Percentiles rank a stretch among this genome's conserved stretches.
phyloP scores from a whole-genome alignment of 2,888 invertebrate genomes.

The Cecidostiba fungosa region DNA sequence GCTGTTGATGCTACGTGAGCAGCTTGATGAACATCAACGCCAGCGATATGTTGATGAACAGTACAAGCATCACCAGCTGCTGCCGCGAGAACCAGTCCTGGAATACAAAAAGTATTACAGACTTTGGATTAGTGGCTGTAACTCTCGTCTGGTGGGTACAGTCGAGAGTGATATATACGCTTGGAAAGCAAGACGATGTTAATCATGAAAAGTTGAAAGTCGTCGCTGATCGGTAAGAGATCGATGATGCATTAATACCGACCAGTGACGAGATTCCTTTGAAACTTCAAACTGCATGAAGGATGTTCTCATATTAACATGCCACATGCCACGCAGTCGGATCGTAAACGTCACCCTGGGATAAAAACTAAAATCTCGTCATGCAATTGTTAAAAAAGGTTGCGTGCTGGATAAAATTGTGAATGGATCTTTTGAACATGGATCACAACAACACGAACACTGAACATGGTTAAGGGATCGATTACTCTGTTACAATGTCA shows the following conservation, averaged over 20 bases:
- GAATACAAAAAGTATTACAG: constrained; percentile 71
- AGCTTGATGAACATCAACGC: constrained; percentile 98
- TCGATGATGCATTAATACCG: no score
- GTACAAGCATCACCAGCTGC: constrained; percentile 95
- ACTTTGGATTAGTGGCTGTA: not conserved
- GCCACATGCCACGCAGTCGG: constrained; percentile 28
- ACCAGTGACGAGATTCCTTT: not conserved
- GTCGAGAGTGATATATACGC: no score
- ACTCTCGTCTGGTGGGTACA: no score
- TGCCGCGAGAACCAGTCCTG: constrained; percentile 98
- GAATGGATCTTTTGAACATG: not conserved
- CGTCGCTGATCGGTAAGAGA: no score
- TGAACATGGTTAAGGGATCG: constrained; percentile 11
- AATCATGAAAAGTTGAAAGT: no score
- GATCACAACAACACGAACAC: not conserved
- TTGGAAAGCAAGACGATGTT: no score
- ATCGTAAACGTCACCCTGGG: not conserved
- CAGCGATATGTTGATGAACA: constrained; percentile 96
- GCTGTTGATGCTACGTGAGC: constrained; percentile 90
- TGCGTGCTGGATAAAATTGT: not conserved
- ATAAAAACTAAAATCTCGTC: not conserved
- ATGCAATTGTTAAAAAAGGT: not conserved
- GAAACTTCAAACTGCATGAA: constrained; percentile 12
- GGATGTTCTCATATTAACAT: not conserved
- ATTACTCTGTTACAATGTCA: constrained; percentile 11